Conservation (phyloP, 2,888 invertebrate species). For the Drosophila lacicola region DNA sequence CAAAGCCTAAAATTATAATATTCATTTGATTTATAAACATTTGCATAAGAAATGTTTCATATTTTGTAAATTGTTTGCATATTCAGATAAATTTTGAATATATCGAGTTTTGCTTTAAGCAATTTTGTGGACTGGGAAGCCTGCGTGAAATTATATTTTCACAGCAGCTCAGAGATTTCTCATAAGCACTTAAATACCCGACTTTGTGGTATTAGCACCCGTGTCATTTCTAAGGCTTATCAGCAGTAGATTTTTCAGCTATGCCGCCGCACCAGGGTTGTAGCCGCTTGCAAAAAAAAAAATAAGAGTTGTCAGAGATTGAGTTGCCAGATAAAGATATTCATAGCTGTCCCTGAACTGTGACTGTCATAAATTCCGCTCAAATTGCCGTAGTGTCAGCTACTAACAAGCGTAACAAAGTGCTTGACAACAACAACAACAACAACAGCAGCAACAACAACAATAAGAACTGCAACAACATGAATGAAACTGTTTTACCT, state of each 20-base stretch:
- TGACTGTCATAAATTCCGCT: constrained; percentile 66
- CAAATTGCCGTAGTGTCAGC: constrained; percentile 66
- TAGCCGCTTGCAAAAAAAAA: constrained; percentile 13
- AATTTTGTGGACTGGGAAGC: too few relatives aligned
- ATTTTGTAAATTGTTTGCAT: too few relatives aligned
- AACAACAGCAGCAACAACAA: background rate
- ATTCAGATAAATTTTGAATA: too few relatives aligned
- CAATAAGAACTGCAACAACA: constrained; percentile 17
- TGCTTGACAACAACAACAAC: constrained; percentile 37
- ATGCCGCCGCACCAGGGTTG: constrained; percentile 13
- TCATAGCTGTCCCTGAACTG: constrained; percentile 30
- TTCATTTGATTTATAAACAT: background rate
- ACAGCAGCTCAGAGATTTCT: constrained; percentile 8
- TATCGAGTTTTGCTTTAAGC: too few relatives aligned
- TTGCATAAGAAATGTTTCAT: background rate
- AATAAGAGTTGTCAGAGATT: constrained; percentile 23
- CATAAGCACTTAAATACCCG: constrained; percentile 3
- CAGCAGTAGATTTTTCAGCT: constrained; percentile 29
- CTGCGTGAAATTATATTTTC: background rate
- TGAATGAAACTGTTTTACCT: constrained; percentile 75
- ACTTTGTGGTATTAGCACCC: constrained; percentile 27
- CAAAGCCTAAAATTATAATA: background rate
- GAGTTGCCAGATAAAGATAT: constrained; percentile 25
- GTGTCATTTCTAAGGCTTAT: constrained; percentile 30
- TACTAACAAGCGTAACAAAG: constrained; percentile 76